Evolutionary conservation across 2,113 vertebrate genomes (phyloP).

Genomic region (Paralichthys olivaceus): DNA sequence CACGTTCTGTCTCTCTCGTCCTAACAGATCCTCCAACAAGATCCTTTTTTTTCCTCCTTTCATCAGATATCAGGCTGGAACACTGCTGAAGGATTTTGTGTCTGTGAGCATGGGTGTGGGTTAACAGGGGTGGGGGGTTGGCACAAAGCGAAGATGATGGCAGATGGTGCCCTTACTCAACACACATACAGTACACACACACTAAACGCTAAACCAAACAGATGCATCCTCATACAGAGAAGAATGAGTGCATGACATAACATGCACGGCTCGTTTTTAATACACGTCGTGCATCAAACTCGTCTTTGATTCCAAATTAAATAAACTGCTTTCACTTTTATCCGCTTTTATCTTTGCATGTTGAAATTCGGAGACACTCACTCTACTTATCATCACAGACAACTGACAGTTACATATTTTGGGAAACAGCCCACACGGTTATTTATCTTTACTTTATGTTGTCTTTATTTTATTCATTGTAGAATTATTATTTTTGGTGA

Average conservation of each 20-base stretch:
- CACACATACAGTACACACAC: constrained; percentile 46
- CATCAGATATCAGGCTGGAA: constrained; percentile 28
- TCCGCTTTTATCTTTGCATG: background rate
- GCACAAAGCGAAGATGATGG: constrained; percentile 64
- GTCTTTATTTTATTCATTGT: background rate
- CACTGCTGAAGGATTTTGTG: constrained; percentile 33
- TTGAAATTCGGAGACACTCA: too few relatives aligned
- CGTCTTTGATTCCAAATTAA: background rate
- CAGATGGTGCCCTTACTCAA: constrained; percentile 78
- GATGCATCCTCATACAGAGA: constrained; percentile 4
- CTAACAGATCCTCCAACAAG: constrained; percentile 6
- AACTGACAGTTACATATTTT: background rate
- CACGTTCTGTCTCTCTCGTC: background rate
- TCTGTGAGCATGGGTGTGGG: constrained; percentile 52
- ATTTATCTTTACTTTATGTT: background rate
- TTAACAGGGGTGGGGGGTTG: constrained; percentile 61
- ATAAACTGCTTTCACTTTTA: background rate
- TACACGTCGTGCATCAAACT: background rate
- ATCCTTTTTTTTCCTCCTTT: background rate
- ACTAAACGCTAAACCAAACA: constrained; percentile 27
- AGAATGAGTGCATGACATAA: background rate
- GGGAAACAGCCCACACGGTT: background rate
- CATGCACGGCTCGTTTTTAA: background rate
- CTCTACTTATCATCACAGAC: background rate
- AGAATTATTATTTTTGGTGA: background rate